A percentile compares a stretch with the other conserved stretches of the same genome.
Evolutionary conservation across 1,140 invertebrate species (phyloP).

Genomic region (Drosophila sturtevanti): DNA sequence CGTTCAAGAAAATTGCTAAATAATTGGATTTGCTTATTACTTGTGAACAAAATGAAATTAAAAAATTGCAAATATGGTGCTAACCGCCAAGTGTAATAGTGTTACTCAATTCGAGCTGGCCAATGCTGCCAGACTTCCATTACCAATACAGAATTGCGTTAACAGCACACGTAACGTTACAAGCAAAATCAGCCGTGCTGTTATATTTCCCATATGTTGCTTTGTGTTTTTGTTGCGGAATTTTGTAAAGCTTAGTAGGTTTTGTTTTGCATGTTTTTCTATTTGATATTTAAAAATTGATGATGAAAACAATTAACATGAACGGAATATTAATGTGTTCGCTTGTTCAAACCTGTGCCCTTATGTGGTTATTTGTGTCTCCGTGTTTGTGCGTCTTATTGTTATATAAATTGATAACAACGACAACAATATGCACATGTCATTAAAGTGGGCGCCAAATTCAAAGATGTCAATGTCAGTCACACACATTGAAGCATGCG

Average conservation of each 20-base stretch:
- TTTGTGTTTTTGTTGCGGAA: neutral
- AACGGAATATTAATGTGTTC: neutral
- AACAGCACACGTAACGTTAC: too few species aligned
- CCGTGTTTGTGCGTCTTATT: neutral
- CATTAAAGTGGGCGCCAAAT: conserved; percentile 37
- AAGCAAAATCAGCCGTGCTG: too few species aligned
- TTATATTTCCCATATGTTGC: neutral
- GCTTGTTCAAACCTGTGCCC: neutral
- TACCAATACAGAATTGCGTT: too few species aligned
- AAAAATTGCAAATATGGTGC: conserved; percentile 1
- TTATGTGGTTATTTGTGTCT: neutral
- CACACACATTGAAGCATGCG: neutral
- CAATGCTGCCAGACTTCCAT: too few species aligned
- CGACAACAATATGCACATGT: neutral
- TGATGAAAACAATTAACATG: neutral
- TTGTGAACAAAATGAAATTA: neutral
- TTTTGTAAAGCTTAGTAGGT: neutral
- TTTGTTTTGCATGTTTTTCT: conserved; percentile 18
- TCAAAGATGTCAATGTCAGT: conserved; percentile 39
- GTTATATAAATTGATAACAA: neutral
- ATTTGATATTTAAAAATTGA: neutral
- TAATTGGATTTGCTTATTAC: conserved; percentile 1
- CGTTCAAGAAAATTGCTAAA: neutral
- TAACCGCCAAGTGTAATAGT: neutral
- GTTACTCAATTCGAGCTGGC: too few species aligned